A percentile compares a stretch with the other conserved stretches of the same genome.
These are phyloP conservation scores for Trachymyrmex septentrionalis DNA, from an alignment of 1,140 invertebrate species.

Conservation along the genomic window DNA sequence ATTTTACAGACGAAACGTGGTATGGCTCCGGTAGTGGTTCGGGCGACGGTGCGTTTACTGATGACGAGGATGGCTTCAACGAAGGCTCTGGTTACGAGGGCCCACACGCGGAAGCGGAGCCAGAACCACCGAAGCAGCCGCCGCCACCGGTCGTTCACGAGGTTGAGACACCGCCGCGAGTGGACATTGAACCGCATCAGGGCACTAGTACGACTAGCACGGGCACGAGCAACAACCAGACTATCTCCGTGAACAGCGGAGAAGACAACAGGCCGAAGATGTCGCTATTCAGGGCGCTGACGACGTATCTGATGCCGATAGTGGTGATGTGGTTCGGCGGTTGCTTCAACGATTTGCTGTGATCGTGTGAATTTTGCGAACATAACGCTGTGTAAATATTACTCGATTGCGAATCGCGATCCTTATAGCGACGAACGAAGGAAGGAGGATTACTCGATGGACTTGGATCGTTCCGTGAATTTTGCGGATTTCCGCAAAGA, in stretches of 20 bases:
- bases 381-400: slow-evolving; percentile 82
- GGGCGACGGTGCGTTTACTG: slow-evolving; percentile 85
- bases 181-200: slow-evolving; percentile 80
- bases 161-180: slow-evolving; percentile 73
- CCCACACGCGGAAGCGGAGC: slow-evolving; percentile 48
- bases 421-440: not conserved
- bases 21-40: slow-evolving; percentile 88
- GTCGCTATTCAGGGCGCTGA: slow-evolving; percentile 89
- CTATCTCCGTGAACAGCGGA: slow-evolving; percentile 71
- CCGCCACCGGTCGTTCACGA: slow-evolving; percentile 66
- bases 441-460: not conserved
- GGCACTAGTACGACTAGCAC: slow-evolving; percentile 68
- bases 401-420: slow-evolving; percentile 23
- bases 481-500: not conserved
- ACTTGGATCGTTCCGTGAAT: not conserved
- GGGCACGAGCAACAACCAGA: slow-evolving; percentile 72
- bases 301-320: slow-evolving; percentile 92
- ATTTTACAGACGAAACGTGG: slow-evolving; percentile 86
- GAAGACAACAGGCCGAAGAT: slow-evolving; percentile 87
- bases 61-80: slow-evolving; percentile 84
- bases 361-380: slow-evolving; percentile 85
- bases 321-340: slow-evolving; percentile 94
- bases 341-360: slow-evolving; percentile 93
- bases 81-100: slow-evolving; percentile 83
- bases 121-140: slow-evolving; percentile 73